Evolutionary conservation across 2,888 invertebrate species (phyloP).

Genomic region (Drosophila nigritarsus): DNA sequence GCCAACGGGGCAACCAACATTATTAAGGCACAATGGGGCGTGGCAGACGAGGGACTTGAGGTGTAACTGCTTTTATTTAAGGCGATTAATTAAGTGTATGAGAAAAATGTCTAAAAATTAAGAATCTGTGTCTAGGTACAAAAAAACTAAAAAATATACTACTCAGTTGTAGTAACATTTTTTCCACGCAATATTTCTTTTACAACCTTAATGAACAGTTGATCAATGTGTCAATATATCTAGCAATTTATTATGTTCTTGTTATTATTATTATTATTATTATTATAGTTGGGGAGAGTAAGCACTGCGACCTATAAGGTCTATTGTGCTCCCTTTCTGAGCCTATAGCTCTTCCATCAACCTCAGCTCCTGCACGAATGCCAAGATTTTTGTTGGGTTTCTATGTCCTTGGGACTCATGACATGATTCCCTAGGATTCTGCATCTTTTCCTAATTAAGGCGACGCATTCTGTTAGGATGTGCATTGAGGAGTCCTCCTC

Average conservation of each 20-base stretch:
- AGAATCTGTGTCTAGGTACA: background rate
- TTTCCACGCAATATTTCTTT: background rate
- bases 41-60: background rate
- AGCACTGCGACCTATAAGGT: too few species aligned
- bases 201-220: background rate
- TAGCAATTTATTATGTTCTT: background rate
- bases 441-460: too few species aligned
- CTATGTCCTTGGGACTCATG: too few species aligned
- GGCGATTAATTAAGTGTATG: too few species aligned
- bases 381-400: too few species aligned
- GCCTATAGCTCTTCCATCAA: too few species aligned
- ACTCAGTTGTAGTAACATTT: background rate
- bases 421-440: too few species aligned
- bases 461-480: too few species aligned
- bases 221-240: background rate
- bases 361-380: too few species aligned
- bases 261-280: too few species aligned
- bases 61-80: background rate
- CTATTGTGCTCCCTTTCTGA: background rate
- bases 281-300: too few species aligned
- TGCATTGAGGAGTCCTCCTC: too few species aligned
- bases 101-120: background rate
- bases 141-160: background rate
- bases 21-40: background rate
- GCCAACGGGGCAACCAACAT: conserved; percentile 17